A percentile compares a stretch with the other conserved stretches of the same genome.
These are phyloP conservation scores for Calliopsis andreniformis DNA, from an alignment of 1,140 invertebrate species.

Conservation along the genomic window DNA sequence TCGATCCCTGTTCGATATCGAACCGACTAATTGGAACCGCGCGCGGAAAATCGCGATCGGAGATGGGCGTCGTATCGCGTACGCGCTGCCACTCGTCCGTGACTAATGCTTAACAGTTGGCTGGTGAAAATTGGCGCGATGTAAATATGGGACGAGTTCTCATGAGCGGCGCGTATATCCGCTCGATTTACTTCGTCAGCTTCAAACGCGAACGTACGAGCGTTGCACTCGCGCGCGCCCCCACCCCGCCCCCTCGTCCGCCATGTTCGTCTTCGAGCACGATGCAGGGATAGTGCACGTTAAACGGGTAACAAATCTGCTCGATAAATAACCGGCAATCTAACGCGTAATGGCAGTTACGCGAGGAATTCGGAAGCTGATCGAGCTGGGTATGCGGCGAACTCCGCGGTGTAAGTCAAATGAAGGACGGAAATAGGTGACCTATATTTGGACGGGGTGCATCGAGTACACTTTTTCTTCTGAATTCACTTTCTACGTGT, in stretches of 20 bases:
- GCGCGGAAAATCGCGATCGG: constrained; percentile 16
- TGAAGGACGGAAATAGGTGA: constrained; percentile 35
- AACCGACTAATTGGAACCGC: constrained; percentile 45
- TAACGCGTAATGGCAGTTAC: constrained; percentile 15
- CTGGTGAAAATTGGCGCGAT: constrained; percentile 60
- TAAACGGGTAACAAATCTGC: constrained; percentile 28
- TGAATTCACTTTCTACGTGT: no score
- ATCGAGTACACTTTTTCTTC: no score
- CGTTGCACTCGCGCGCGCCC: background rate
- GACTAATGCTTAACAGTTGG: constrained; percentile 58
- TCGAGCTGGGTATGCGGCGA: background rate
- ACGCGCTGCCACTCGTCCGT: constrained; percentile 28
- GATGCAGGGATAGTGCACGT: background rate
- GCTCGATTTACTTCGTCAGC: constrained; percentile 52
- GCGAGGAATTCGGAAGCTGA: constrained; percentile 43
- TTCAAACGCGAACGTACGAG: constrained; percentile 17
- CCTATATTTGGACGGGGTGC: constrained; percentile 15
- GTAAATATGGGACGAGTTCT: constrained; percentile 59
- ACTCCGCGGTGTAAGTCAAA: no score
- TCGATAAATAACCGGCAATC: constrained; percentile 34
- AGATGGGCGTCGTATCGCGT: constrained; percentile 10
- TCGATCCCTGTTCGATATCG: background rate
- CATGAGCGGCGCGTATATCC: constrained; percentile 32
- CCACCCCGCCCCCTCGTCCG: background rate
- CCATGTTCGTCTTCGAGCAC: background rate